Percentiles rank a stretch among this genome's conserved stretches.
phyloP scores from a whole-genome alignment of 2,888 invertebrate species.

The Psylliodes chrysocephalus region DNA sequence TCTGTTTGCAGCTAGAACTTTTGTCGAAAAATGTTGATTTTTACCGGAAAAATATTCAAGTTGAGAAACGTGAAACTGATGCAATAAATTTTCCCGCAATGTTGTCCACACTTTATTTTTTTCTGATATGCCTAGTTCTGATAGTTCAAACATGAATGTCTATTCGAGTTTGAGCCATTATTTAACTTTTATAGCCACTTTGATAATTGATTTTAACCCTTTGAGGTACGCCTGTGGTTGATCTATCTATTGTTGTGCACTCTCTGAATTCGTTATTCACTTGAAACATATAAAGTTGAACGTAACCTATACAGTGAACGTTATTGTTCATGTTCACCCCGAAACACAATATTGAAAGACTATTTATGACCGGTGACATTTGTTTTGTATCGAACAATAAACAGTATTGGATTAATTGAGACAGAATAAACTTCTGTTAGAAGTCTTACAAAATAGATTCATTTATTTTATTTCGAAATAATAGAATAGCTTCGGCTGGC shows the following conservation, averaged over 20 bases:
- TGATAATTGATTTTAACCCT: too few species aligned
- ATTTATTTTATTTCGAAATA: conserved; percentile 30
- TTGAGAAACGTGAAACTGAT: too few species aligned
- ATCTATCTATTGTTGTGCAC: conserved; percentile 3
- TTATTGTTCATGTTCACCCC: conserved; percentile 23
- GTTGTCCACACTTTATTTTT: too few species aligned
- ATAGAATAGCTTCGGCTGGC: conserved; percentile 2
- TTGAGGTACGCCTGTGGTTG: not conserved
- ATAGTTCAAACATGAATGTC: too few species aligned
- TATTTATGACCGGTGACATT: conserved; percentile 32
- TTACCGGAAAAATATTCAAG: too few species aligned
- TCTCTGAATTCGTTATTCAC: conserved; percentile 1
- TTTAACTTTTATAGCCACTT: too few species aligned
- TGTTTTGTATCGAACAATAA: conserved; percentile 35
- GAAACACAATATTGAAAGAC: conserved; percentile 29
- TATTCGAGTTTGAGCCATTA: too few species aligned
- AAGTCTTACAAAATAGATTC: conserved; percentile 31
- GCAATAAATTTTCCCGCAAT: too few species aligned
- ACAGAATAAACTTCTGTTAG: conserved; percentile 38
- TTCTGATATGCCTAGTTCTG: too few species aligned
- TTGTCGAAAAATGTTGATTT: too few species aligned
- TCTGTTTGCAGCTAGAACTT: too few species aligned
- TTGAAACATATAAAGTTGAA: conserved; percentile 11
- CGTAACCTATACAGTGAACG: conserved; percentile 22
- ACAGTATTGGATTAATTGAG: conserved; percentile 40